Conservation (phyloP, 2,113 vertebrate genomes). For the Marmota flaviventris region DNA sequence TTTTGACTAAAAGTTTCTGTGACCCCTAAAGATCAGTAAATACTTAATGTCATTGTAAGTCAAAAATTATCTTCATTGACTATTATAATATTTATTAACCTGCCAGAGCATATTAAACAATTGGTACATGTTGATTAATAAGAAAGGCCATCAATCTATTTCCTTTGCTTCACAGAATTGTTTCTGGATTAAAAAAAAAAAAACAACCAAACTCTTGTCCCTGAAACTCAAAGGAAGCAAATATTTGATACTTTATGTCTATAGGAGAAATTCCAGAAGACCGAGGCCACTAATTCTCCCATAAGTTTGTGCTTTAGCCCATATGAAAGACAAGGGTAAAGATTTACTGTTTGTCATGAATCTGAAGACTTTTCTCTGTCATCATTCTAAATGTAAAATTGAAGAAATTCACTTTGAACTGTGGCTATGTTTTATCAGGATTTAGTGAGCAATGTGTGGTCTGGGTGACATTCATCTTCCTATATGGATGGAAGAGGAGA, state of each 20-base stretch:
- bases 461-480: neutral
- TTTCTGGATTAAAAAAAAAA: neutral
- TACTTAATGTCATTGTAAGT: slow-evolving; percentile 33
- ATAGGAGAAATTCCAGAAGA: slow-evolving; percentile 43
- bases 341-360: slow-evolving; percentile 59
- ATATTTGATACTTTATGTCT: slow-evolving; percentile 34
- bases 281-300: slow-evolving; percentile 22
- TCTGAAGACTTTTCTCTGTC: slow-evolving; percentile 37
- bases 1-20: slow-evolving; percentile 30
- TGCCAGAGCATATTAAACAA: slow-evolving; percentile 34
- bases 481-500: neutral
- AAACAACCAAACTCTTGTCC: neutral
- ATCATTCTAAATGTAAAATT: slow-evolving; percentile 57
- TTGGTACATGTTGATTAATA: neutral
- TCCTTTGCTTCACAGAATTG: slow-evolving; percentile 29
- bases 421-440: slow-evolving; percentile 53
- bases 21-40: neutral
- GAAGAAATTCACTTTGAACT: slow-evolving; percentile 35
- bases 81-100: neutral
- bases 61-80: slow-evolving; percentile 8
- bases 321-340: slow-evolving; percentile 43
- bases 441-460: neutral
- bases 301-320: slow-evolving; percentile 20
- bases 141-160: slow-evolving; percentile 7
- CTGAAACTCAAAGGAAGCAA: slow-evolving; percentile 44